These are phyloP conservation scores for Eulemur coronatus DNA, from an alignment of 2,797 vertebrate species.

Conservation along the genomic window DNA sequence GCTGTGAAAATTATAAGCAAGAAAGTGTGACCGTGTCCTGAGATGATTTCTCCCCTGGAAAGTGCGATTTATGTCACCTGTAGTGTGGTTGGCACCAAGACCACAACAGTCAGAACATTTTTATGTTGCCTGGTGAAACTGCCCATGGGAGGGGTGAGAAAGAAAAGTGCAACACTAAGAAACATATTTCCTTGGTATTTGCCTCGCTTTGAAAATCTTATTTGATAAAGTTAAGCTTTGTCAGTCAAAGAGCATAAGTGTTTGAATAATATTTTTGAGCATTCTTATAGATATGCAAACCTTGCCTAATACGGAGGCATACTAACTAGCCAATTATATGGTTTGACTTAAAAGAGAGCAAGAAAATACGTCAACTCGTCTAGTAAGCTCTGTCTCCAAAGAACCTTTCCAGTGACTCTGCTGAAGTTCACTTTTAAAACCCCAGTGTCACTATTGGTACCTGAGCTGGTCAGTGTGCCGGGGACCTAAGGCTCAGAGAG, in stretches of 20 bases:
- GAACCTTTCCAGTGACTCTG: background rate
- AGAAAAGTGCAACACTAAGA: background rate
- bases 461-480: background rate
- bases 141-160: accelerated
- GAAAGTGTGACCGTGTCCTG: background rate
- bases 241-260: background rate
- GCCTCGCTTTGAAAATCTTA: background rate
- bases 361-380: background rate
- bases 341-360: background rate
- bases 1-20: background rate
- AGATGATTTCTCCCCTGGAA: background rate
- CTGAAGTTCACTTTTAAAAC: background rate
- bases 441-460: accelerated
- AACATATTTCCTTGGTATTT: background rate
- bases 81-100: background rate
- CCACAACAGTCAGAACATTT: background rate
- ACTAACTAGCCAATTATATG: background rate
- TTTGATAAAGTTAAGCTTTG: background rate
- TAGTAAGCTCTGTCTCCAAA: background rate
- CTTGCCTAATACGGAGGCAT: background rate
- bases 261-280: background rate
- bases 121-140: background rate
- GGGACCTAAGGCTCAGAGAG: background rate
- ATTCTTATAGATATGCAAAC: background rate
- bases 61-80: background rate